A percentile compares a stretch with the other conserved stretches of the same genome.
phyloP scores from a whole-genome alignment of 2,113 vertebrate species.

The Melanerpes aurifrons region DNA sequence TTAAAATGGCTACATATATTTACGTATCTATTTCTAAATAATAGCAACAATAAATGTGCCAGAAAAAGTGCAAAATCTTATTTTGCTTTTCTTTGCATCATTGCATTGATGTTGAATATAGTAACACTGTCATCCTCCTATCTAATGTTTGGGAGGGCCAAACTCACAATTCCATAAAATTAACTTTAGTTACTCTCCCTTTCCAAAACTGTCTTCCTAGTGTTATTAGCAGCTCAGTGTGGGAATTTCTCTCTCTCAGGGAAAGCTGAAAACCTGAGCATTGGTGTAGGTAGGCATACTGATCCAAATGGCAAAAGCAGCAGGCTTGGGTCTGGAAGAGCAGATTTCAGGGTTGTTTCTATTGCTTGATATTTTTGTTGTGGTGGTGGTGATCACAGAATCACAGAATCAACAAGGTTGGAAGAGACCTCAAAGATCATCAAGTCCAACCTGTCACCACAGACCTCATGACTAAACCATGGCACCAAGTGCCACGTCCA shows the following conservation, averaged over 20 bases:
- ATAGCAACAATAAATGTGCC: not conserved
- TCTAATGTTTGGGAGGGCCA: not conserved
- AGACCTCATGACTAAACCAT: too few relatives aligned
- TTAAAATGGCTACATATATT: not conserved
- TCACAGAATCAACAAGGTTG: too few relatives aligned
- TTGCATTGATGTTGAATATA: not conserved
- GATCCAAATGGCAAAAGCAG: not conserved
- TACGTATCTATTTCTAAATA: not conserved
- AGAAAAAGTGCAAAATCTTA: not conserved
- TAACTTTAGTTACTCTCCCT: not conserved
- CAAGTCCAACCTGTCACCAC: too few relatives aligned
- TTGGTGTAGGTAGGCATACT: not conserved
- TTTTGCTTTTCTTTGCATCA: not conserved
- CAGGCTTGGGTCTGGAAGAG: not conserved
- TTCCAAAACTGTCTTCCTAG: not conserved
- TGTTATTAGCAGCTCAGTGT: not conserved
- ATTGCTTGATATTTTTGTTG: too few relatives aligned
- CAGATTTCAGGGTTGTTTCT: accelerated
- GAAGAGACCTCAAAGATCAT: too few relatives aligned
- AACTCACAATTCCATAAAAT: not conserved
- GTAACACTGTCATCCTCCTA: not conserved
- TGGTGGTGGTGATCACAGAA: too few relatives aligned
- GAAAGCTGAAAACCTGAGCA: not conserved
- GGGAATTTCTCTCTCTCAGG: not conserved
- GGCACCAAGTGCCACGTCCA: too few relatives aligned